A percentile compares a stretch with the other conserved stretches of the same genome.
Conservation (phyloP, 2,888 invertebrate genomes). For the Andrena minutula region DNA sequence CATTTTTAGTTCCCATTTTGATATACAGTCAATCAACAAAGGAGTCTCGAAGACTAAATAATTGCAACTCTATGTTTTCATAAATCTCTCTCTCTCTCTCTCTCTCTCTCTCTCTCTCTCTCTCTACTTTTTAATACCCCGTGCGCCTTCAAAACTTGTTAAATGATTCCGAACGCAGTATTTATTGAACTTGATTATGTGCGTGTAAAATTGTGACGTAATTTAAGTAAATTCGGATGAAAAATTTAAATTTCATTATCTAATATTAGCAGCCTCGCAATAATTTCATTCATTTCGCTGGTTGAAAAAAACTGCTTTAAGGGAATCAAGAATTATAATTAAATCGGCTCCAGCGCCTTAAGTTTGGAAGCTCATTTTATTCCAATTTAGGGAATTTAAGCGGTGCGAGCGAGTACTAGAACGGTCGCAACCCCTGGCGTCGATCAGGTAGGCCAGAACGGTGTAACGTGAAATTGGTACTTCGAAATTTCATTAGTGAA, state of each 20-base stretch:
- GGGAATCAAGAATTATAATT: slow-evolving; percentile 52
- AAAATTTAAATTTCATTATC: not conserved
- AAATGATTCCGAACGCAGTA: too few relatives aligned
- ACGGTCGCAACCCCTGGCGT: slow-evolving; percentile 60
- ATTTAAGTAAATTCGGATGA: not conserved
- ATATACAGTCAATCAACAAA: too few relatives aligned
- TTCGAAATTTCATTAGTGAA: slow-evolving; percentile 85
- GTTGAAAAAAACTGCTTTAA: not conserved
- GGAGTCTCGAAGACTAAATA: too few relatives aligned
- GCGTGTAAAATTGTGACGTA: too few relatives aligned
- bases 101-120: too few relatives aligned
- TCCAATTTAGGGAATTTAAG: slow-evolving; percentile 77
- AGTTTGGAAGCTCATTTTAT: slow-evolving; percentile 76
- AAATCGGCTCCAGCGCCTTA: slow-evolving; percentile 49
- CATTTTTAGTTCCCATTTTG: too few relatives aligned
- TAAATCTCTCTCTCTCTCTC: too few relatives aligned
- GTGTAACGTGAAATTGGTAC: slow-evolving; percentile 84
- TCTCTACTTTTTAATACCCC: too few relatives aligned
- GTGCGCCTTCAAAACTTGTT: too few relatives aligned
- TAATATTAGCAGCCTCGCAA: not conserved
- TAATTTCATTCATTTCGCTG: not conserved
- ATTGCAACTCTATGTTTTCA: too few relatives aligned
- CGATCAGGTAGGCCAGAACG: slow-evolving; percentile 76
- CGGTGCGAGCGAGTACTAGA: slow-evolving; percentile 73
- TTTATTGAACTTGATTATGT: too few relatives aligned